Base-by-base conservation (phyloP, 2,888 invertebrate genomes). In the Aromia moschata region DNA sequence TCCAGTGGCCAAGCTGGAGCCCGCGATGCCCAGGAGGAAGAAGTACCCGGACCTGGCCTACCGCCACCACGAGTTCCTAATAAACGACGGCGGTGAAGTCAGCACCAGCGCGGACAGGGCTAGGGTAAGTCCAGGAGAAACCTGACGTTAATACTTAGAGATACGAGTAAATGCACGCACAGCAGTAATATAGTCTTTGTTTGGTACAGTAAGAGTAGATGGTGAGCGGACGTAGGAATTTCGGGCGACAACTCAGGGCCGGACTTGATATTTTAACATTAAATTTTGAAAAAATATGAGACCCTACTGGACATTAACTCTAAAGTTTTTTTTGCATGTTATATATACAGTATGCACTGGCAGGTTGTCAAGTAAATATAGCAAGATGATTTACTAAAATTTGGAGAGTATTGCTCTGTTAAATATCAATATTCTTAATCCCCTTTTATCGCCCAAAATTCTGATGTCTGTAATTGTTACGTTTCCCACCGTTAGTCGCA, bases 21-120 rank as follows among this genome's bases (percentile, higher is more conserved):
- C 93, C 70, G 91, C 92, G 65, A 86, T 93, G 83, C 93, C 93
- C 67, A 87, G 93, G 70, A 88, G 93, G 80, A 93, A 93, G 86
- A 93, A 93, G 84, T 92, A 92, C 80, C 93, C 93, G 44, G 93
- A 93, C 72, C 86, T 93, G 77, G 93, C 93, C 74, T 93, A 93
- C 85, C 89, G 90, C 82, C 90, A 91, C 77, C 92, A 93, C 83
- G 92, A 92, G 80, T 87, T 92, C 75, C 88, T 93, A 70, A 82
- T 81, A 71, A 87, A 87, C 71, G 84, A 84, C 31, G 82, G 82
- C 38, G 84, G 86, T 69, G 87, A 88, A 71, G 84, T 83, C 64
- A 83, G 33, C 11, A 10, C 83, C 71, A 84, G 85, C 72, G 71
- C 85, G 80, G 80, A 86, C 72, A 85, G 90, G 77, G 88, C 89